phyloP scores from a whole-genome alignment of 2,797 vertebrate genomes.

The Myripristis murdjan region DNA sequence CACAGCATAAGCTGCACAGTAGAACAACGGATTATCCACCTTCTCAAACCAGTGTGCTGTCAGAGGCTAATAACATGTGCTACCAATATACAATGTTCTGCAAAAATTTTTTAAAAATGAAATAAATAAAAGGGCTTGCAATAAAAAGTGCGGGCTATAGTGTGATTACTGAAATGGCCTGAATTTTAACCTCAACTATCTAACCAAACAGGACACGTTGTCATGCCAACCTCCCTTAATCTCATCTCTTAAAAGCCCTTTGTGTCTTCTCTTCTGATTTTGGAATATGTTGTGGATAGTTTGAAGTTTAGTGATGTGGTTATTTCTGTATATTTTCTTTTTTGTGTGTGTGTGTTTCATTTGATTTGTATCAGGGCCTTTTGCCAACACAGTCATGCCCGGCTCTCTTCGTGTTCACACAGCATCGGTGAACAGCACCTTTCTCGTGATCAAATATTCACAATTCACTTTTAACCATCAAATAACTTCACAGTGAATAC shows the following conservation, averaged over 20 bases:
- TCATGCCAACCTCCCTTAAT: not conserved
- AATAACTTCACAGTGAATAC: constrained; percentile 33
- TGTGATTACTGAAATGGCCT: too few species aligned
- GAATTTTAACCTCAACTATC: too few species aligned
- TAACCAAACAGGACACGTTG: not conserved
- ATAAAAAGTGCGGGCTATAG: too few species aligned
- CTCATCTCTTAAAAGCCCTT: not conserved
- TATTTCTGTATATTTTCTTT: not conserved
- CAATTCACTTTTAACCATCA: constrained; percentile 60
- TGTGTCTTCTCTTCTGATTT: not conserved
- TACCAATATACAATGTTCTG: not conserved
- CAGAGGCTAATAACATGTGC: too few species aligned
- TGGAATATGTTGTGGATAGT: not conserved
- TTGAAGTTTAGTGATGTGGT: not conserved
- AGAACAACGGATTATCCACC: too few species aligned
- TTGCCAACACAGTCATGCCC: constrained; percentile 4
- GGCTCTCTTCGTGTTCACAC: constrained; percentile 11
- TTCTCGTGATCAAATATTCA: constrained; percentile 54
- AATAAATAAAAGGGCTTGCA: too few species aligned
- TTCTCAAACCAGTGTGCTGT: too few species aligned
- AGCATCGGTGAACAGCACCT: constrained; percentile 33
- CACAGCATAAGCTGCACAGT: too few species aligned
- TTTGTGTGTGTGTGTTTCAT: not conserved
- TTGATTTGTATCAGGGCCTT: not conserved
- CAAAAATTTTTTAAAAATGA: too few species aligned